These are phyloP conservation scores for Pediacus dermestoides DNA, from an alignment of 2,888 invertebrate species.

Conservation along the genomic window DNA sequence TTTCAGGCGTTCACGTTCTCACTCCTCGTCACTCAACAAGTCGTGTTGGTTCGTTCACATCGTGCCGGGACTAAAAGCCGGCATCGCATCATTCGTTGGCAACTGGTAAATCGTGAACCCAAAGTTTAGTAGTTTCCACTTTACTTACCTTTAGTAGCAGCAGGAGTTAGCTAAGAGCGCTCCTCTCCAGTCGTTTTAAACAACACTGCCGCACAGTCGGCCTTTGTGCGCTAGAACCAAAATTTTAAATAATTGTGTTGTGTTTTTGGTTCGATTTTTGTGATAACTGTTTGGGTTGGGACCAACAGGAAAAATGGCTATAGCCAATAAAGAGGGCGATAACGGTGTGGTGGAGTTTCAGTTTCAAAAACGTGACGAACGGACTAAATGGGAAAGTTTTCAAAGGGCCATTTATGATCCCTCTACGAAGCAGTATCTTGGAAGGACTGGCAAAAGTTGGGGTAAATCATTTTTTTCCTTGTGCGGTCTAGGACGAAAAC, in stretches of 20 bases:
- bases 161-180: no score
- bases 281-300: neutral
- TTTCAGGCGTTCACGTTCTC: no score
- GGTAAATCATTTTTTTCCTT: constrained; percentile 33
- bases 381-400: constrained; percentile 37
- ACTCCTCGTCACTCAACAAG: no score
- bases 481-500: no score
- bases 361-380: constrained; percentile 30
- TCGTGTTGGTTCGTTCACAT: no score
- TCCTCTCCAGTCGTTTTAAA: no score
- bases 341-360: constrained; percentile 39
- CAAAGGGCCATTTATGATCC: constrained; percentile 38
- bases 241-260: neutral
- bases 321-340: constrained; percentile 34
- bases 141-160: no score
- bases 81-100: no score
- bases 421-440: constrained; percentile 34
- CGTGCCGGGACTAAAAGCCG: no score
- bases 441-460: constrained; percentile 42
- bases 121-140: no score
- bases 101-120: no score
- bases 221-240: neutral
- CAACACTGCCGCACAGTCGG: no score
- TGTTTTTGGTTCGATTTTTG: constrained; percentile 6
- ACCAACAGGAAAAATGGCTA: constrained; percentile 15